Evolutionary conservation across 2,797 vertebrate species (phyloP).

Genomic region (Spea hammondii): DNA sequence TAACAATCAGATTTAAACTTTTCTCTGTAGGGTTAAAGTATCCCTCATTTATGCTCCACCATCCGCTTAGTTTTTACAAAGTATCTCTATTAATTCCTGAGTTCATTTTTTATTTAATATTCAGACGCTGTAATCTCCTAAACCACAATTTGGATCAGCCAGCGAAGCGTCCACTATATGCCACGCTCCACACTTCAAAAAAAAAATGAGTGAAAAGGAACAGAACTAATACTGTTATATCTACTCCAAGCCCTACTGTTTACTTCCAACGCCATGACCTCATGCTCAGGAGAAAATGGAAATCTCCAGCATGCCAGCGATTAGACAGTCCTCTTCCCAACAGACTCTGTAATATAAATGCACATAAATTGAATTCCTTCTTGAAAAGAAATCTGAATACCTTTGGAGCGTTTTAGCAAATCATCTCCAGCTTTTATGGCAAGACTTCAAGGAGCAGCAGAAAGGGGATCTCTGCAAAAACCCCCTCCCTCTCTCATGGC

Average conservation of each 20-base stretch:
- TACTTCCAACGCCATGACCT: conserved; percentile 76
- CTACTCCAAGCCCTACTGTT: conserved; percentile 67
- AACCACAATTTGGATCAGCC: conserved; percentile 53
- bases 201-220: conserved; percentile 61
- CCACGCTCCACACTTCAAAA: conserved; percentile 71
- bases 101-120: conserved; percentile 14
- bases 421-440: conserved; percentile 94
- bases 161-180: conserved; percentile 73
- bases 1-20: too few relatives aligned
- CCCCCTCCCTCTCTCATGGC: conserved; percentile 62
- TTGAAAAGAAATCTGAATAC: conserved; percentile 93
- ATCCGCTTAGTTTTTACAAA: not conserved
- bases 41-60: not conserved
- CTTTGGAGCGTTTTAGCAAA: conserved; percentile 92
- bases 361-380: conserved; percentile 98
- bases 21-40: not conserved
- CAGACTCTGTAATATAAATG: conserved; percentile 98
- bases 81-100: conserved; percentile 11
- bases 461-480: conserved; percentile 76
- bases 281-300: conserved; percentile 77
- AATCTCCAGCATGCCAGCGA: conserved; percentile 89
- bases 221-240: conserved; percentile 68
- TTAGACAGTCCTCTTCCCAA: conserved; percentile 96
- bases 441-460: conserved; percentile 87
- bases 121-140: conserved; percentile 19